A percentile compares a stretch with the other conserved stretches of the same genome.
phyloP scores from a whole-genome alignment of 2,797 vertebrate species.

The Catamblyrhynchus diadema region DNA sequence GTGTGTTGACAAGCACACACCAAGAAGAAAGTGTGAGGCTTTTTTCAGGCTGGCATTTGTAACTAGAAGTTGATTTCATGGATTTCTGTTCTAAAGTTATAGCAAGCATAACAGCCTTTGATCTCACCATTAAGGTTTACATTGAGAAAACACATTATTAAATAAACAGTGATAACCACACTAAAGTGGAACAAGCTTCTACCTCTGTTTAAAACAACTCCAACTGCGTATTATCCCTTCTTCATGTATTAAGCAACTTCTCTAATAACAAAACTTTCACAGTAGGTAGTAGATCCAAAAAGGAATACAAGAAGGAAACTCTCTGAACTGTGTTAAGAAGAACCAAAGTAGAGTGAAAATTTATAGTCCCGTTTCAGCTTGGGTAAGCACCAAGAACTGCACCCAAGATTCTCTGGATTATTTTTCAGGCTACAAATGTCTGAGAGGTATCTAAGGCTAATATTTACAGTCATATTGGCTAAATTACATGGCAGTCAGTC shows the following conservation, averaged over 20 bases:
- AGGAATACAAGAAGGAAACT: not conserved
- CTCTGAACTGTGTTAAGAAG: not conserved
- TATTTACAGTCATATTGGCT: not conserved
- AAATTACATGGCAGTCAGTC: not conserved
- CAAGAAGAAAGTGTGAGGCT: not conserved
- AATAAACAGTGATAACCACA: conserved; percentile 31
- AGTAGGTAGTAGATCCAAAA: not conserved
- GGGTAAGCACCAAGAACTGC: not conserved
- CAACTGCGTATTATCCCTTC: not conserved
- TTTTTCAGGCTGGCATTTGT: conserved; percentile 22
- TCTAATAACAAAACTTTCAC: not conserved
- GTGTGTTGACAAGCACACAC: conserved; percentile 16
- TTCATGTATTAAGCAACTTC: not conserved
- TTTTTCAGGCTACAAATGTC: not conserved
- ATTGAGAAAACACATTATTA: conserved; percentile 8
- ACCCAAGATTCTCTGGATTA: not conserved
- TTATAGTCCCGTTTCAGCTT: not conserved
- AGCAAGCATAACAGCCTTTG: not conserved
- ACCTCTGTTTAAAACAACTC: conserved; percentile 4
- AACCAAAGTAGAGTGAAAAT: not conserved
- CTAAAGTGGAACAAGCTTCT: not conserved
- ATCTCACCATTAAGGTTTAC: conserved; percentile 18
- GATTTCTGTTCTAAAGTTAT: not conserved
- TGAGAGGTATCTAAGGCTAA: not conserved
- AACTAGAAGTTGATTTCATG: not conserved